These are phyloP conservation scores for Heliothis virescens DNA, from an alignment of 1,140 invertebrate species.

Conservation along the genomic window DNA sequence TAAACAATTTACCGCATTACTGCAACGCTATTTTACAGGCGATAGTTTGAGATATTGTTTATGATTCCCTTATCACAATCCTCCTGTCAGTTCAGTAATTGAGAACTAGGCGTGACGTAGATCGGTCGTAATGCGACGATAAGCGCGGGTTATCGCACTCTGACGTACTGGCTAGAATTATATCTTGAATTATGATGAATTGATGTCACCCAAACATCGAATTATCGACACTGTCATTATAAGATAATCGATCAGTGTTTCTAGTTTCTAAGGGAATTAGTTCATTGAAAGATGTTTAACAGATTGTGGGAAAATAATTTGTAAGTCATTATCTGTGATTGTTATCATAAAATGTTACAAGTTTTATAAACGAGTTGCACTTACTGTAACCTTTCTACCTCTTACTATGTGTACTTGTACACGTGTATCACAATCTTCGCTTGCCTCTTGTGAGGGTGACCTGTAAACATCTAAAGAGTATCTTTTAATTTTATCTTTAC, in stretches of 20 bases:
- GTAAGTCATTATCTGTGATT: constrained; percentile 20
- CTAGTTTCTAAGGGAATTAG: constrained; percentile 10
- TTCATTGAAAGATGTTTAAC: neutral
- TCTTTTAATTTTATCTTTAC: no score
- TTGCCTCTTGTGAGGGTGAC: no score
- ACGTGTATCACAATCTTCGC: no score
- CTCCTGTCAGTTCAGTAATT: constrained; percentile 34
- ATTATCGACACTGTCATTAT: constrained; percentile 32
- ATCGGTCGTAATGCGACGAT: constrained; percentile 42
- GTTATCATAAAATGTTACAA: neutral
- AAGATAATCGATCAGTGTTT: constrained; percentile 35
- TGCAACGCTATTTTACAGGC: neutral
- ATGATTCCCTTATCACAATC: constrained; percentile 46
- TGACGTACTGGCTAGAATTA: constrained; percentile 26
- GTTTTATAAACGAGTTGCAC: neutral
- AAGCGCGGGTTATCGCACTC: constrained; percentile 42
- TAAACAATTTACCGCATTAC: neutral
- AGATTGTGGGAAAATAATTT: constrained; percentile 23
- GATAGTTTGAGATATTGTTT: constrained; percentile 25
- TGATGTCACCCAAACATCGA: constrained; percentile 24
- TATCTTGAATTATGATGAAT: constrained; percentile 27
- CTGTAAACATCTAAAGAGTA: no score
- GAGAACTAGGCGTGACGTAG: constrained; percentile 43
- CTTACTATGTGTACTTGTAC: no score
- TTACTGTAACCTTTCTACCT: no score